phyloP scores from a whole-genome alignment of 2,888 invertebrate genomes.

The Eledona agricola region DNA sequence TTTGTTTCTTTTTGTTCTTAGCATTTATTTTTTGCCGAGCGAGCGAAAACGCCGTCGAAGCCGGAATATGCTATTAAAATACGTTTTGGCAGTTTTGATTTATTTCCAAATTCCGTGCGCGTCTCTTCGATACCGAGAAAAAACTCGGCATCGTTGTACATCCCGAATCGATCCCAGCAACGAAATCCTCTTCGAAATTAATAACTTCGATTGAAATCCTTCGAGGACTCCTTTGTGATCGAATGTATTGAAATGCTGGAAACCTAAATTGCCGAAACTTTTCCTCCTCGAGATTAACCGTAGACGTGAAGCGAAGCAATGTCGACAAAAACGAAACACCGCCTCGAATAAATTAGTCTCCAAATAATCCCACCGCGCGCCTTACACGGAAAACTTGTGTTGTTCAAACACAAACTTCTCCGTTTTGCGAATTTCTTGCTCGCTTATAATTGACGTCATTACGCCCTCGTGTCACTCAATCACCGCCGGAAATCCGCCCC shows the following conservation, averaged over 20 bases:
- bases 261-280: slow-evolving; percentile 5
- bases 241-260: neutral
- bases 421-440: slow-evolving; percentile 12
- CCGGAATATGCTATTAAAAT: too few relatives aligned
- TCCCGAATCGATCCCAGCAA: too few relatives aligned
- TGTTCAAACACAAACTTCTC: too few relatives aligned
- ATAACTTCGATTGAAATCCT: slow-evolving; percentile 3
- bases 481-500: slow-evolving; percentile 36
- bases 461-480: slow-evolving; percentile 33
- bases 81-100: too few relatives aligned
- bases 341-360: slow-evolving; percentile 21
- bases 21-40: too few relatives aligned
- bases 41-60: too few relatives aligned
- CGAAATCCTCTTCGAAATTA: too few relatives aligned
- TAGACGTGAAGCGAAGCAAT: neutral
- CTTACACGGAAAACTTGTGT: slow-evolving; percentile 17
- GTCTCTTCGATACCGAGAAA: too few relatives aligned
- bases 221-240: slow-evolving; percentile 2
- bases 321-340: slow-evolving; percentile 7
- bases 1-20: too few relatives aligned
- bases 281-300: neutral
- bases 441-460: slow-evolving; percentile 34
- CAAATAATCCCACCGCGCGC: slow-evolving; percentile 7
- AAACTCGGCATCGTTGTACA: too few relatives aligned
- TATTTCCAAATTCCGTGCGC: too few relatives aligned